These are phyloP conservation scores for Pangasius sanitwongsei DNA, from an alignment of 2,797 vertebrate genomes.

Conservation along the genomic window DNA sequence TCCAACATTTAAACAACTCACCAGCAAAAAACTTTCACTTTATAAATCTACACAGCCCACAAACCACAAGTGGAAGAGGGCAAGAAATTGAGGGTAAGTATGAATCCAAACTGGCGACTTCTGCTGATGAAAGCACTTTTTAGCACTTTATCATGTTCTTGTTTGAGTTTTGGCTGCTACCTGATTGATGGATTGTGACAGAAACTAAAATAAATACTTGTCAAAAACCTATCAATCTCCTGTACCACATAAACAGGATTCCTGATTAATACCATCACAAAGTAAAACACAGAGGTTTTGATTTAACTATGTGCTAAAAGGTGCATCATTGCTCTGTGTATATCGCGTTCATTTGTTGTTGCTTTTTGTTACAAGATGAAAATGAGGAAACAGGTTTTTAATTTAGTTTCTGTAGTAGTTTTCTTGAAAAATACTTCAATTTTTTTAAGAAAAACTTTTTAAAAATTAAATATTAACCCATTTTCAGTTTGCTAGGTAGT, in stretches of 20 bases:
- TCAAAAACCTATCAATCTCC: background rate
- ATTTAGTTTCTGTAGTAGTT: background rate
- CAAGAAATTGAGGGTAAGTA: conserved; percentile 34
- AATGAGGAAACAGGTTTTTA: background rate
- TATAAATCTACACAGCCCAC: background rate
- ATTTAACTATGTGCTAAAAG: background rate
- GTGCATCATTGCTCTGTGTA: background rate
- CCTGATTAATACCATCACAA: background rate
- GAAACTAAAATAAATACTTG: background rate
- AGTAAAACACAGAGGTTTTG: background rate
- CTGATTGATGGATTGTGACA: conserved; percentile 1
- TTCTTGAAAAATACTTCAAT: background rate
- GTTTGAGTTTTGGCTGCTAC: conserved; percentile 11
- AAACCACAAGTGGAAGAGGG: conserved; percentile 21
- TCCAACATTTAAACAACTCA: conserved; percentile 3
- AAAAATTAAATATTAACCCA: background rate
- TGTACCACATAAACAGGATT: conserved; percentile 10
- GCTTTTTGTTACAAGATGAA: background rate
- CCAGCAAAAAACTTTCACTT: background rate
- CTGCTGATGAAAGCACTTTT: conserved; percentile 52
- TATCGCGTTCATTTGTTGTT: background rate
- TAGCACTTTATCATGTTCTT: conserved; percentile 49
- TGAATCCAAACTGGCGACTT: background rate
- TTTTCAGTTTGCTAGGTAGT: background rate
- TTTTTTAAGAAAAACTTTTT: background rate